phyloP scores from a whole-genome alignment of 2,113 vertebrate species.

The Brachyhypopomus occidentalis region DNA sequence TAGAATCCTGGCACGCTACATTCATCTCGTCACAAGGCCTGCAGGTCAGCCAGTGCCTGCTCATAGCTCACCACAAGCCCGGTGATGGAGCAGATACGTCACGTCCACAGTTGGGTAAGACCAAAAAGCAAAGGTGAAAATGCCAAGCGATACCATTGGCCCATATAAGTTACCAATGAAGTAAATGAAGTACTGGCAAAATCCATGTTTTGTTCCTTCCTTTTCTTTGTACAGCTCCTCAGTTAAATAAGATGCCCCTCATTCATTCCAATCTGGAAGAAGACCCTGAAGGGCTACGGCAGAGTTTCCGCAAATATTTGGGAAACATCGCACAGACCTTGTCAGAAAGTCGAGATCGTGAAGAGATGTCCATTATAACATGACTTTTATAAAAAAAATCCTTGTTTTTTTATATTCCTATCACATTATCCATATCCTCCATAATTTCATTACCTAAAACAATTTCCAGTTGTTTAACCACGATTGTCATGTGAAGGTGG shows the following conservation, averaged over 20 bases:
- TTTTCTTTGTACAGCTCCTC: conserved; percentile 74
- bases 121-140: neutral
- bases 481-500: neutral
- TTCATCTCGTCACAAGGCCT: conserved; percentile 87
- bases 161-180: too few relatives aligned
- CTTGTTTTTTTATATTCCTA: too few relatives aligned
- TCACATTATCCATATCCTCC: neutral
- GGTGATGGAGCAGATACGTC: conserved; percentile 73
- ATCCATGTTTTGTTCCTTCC: conserved; percentile 6
- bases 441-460: too few relatives aligned
- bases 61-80: conserved; percentile 93
- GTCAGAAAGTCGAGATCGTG: conserved; percentile 88
- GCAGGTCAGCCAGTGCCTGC: conserved; percentile 86
- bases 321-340: conserved; percentile 79
- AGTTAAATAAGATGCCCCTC: conserved; percentile 81
- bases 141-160: neutral
- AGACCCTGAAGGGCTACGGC: conserved; percentile 85
- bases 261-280: conserved; percentile 93
- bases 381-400: conserved; percentile 55
- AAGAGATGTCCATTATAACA: conserved; percentile 94
- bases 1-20: conserved; percentile 86
- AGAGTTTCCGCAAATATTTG: conserved; percentile 85
- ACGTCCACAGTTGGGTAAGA: conserved; percentile 79
- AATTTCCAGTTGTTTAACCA: neutral
- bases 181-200: neutral